Evolutionary conservation across 1,140 invertebrate genomes (phyloP).

Genomic region (Venustaconcha ellipsiformis): DNA sequence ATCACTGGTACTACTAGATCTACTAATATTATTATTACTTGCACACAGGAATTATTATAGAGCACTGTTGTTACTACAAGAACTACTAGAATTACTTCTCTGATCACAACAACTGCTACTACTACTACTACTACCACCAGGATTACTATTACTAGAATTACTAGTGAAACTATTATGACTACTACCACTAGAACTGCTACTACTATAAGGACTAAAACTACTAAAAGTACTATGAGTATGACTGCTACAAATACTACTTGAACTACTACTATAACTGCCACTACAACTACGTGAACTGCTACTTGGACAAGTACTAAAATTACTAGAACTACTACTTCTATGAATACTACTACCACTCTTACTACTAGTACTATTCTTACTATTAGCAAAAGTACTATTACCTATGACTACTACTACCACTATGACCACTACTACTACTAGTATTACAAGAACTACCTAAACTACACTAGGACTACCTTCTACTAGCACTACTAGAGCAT

Average conservation of each 20-base stretch:
- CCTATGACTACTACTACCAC: neutral
- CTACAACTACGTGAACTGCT: neutral
- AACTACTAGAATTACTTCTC: neutral
- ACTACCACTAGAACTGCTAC: neutral
- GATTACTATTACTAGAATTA: neutral
- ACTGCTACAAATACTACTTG: neutral
- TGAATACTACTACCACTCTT: neutral
- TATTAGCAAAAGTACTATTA: neutral
- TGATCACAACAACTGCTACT: neutral
- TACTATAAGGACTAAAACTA: neutral
- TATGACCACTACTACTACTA: neutral
- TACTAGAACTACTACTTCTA: conserved; percentile 1
- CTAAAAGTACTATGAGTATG: neutral
- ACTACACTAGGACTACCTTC: neutral
- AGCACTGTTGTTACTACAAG: neutral
- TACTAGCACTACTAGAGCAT: neutral
- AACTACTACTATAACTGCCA: neutral
- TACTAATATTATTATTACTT: neutral
- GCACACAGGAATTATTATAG: neutral
- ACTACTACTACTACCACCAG: neutral
- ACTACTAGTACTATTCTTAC: neutral
- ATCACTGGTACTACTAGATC: neutral
- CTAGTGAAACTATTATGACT: neutral
- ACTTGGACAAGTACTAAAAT: neutral
- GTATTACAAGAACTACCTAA: neutral